A percentile compares a stretch with the other conserved stretches of the same genome.
Evolutionary conservation across 2,888 invertebrate genomes (phyloP).

Genomic region (Exephanes ischioxanthus): DNA sequence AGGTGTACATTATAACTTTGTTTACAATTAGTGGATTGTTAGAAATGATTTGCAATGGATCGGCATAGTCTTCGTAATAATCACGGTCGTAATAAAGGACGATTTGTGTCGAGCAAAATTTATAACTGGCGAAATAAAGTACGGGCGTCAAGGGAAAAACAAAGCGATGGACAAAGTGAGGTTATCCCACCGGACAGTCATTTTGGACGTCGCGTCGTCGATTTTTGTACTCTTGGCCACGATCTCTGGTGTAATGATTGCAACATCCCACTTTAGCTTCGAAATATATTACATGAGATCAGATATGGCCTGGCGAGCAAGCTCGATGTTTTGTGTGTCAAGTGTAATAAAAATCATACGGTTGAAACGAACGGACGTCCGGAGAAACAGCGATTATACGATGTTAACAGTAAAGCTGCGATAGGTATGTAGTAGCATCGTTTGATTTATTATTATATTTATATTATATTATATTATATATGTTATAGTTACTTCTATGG

Average conservation of each 20-base stretch:
- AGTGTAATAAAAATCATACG: neutral
- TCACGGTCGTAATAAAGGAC: constrained; percentile 25
- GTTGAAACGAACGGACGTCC: neutral
- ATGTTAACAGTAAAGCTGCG: neutral
- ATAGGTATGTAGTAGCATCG: neutral
- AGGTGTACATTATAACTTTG: too few species aligned
- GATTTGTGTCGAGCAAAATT: constrained; percentile 6
- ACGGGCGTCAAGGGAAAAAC: neutral
- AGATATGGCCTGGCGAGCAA: neutral
- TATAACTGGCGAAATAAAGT: constrained; percentile 16
- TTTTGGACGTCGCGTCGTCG: constrained; percentile 17
- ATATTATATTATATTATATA: too few species aligned
- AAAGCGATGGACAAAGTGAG: neutral
- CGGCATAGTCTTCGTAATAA: constrained; percentile 9
- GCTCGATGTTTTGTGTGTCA: neutral
- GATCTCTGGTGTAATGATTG: neutral
- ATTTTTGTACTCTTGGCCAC: neutral
- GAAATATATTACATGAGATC: neutral
- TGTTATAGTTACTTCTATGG: too few species aligned
- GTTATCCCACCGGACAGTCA: neutral
- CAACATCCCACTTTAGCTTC: neutral
- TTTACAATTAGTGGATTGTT: neutral
- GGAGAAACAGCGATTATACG: neutral
- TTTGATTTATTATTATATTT: too few species aligned
- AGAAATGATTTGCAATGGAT: neutral